Percentiles rank a stretch among this genome's conserved stretches.
These are phyloP conservation scores for Coelopa pilipes DNA, from an alignment of 2,888 invertebrate species.

Conservation along the genomic window DNA sequence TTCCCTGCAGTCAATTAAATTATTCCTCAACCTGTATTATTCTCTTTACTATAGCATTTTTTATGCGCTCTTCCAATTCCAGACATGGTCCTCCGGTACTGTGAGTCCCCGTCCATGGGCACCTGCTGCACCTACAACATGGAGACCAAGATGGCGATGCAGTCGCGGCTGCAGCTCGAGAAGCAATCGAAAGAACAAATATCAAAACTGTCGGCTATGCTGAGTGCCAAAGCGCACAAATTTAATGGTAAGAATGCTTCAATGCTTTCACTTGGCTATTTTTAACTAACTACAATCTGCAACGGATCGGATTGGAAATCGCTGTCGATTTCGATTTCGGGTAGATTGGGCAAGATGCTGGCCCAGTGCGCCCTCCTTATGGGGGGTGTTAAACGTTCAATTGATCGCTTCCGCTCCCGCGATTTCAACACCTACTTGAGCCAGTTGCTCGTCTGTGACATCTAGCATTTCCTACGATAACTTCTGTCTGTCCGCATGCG, in stretches of 20 bases:
- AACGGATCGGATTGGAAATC: no score
- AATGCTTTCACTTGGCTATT: not conserved
- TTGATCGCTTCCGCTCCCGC: not conserved
- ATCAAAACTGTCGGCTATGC: conserved; percentile 77
- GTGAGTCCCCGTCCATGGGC: conserved; percentile 68
- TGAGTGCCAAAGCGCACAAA: conserved; percentile 80
- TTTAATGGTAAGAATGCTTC: conserved; percentile 81
- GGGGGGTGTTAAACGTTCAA: not conserved
- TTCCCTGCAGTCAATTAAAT: no score
- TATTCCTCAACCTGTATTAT: no score
- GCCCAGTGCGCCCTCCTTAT: not conserved
- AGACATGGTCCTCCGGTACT: conserved; percentile 66
- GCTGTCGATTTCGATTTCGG: no score
- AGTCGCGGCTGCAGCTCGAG: conserved; percentile 80
- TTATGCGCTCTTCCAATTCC: conserved; percentile 42
- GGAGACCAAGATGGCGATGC: conserved; percentile 76
- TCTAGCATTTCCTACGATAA: no score
- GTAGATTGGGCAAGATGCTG: no score
- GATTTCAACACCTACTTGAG: not conserved
- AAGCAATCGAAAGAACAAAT: conserved; percentile 80
- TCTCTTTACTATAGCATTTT: no score
- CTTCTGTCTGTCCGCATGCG: not conserved
- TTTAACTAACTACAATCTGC: no score
- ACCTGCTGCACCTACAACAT: conserved; percentile 72
- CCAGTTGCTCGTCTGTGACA: not conserved